Evolutionary conservation across 2,797 vertebrate genomes (phyloP).

Genomic region (Perodicticus potto): DNA sequence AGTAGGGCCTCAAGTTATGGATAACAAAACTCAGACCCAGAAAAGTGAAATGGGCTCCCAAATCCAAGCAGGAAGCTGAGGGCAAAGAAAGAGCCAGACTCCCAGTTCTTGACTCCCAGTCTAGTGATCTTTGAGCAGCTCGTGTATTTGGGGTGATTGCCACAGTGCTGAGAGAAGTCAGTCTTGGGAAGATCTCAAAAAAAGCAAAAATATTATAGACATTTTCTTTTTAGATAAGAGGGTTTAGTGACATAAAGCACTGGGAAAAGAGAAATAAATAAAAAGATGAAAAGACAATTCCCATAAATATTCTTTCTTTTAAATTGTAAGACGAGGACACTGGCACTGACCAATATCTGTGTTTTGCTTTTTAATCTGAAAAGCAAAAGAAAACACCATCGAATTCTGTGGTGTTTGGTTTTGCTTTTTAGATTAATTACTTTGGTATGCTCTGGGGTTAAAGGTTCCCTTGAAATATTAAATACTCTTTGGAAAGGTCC

Average conservation of each 20-base stretch:
- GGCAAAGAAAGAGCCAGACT: background rate
- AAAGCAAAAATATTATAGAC: background rate
- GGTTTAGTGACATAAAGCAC: background rate
- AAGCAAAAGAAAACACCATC: no score
- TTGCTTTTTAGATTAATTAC: slow-evolving; percentile 48
- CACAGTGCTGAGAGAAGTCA: background rate
- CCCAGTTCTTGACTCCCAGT: background rate
- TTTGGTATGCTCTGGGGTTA: background rate
- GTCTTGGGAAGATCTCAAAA: background rate
- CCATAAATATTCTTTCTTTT: slow-evolving; percentile 44
- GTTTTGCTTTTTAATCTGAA: no score
- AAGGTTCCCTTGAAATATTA: slow-evolving; percentile 44
- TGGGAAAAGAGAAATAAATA: background rate
- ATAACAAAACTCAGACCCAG: background rate
- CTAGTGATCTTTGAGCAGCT: background rate
- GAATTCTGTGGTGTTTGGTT: background rate
- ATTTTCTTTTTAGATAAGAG: background rate
- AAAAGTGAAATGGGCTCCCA: background rate
- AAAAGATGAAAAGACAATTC: background rate
- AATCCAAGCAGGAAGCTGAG: background rate
- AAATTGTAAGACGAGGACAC: background rate
- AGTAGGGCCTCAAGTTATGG: background rate
- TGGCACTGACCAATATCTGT: background rate
- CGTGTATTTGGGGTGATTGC: background rate
- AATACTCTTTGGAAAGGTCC: background rate